Percentiles rank a stretch among this genome's conserved stretches.
Conservation (phyloP, 2,113 vertebrate genomes). For the Prietella phreatophila region DNA sequence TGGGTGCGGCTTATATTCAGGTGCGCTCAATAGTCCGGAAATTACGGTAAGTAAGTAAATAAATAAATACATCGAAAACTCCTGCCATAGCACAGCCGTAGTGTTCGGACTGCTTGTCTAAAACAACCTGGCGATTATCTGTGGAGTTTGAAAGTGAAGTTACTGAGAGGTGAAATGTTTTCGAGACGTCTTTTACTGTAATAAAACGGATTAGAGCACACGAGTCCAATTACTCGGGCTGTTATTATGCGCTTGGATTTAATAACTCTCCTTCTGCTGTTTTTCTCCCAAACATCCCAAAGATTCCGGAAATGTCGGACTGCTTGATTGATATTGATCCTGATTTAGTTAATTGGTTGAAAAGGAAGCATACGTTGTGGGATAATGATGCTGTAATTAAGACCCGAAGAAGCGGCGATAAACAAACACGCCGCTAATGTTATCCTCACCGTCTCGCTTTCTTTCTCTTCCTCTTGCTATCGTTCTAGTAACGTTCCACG, state of each 20-base stretch:
- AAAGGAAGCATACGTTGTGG: background rate
- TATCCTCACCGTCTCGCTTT: background rate
- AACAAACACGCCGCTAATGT: conserved; percentile 9
- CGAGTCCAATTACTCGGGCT: too few relatives aligned
- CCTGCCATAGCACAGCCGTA: background rate
- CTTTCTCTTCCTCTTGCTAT: background rate
- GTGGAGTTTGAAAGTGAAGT: background rate
- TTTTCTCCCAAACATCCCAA: background rate
- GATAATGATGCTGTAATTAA: background rate
- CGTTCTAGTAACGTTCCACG: background rate
- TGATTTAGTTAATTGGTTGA: background rate
- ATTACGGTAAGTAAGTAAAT: too few relatives aligned
- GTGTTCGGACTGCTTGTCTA: background rate
- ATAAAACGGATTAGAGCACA: background rate
- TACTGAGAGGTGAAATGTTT: too few relatives aligned
- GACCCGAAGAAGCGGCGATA: background rate
- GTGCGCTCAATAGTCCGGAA: too few relatives aligned
- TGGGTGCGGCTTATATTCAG: too few relatives aligned
- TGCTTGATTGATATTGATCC: background rate
- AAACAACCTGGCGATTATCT: background rate
- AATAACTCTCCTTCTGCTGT: background rate
- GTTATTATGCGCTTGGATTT: background rate
- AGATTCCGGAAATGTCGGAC: background rate
- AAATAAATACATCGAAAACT: too few relatives aligned
- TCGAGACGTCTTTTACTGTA: background rate